phyloP scores from a whole-genome alignment of 2,797 vertebrate genomes.

The Argentina silus region DNA sequence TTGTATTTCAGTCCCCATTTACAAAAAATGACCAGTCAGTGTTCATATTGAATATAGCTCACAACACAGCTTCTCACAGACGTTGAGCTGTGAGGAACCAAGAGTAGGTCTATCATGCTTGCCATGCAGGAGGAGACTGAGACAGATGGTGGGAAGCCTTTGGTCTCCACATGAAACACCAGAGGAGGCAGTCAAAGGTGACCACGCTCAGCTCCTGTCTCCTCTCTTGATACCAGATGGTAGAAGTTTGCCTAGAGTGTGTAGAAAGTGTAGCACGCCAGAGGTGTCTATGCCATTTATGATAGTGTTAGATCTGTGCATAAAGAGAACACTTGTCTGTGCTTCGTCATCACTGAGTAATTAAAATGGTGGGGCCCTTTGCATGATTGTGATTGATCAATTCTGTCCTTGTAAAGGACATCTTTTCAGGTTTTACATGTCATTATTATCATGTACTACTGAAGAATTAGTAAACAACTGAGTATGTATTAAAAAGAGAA shows the following conservation, averaged over 20 bases:
- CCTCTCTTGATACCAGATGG: constrained; percentile 6
- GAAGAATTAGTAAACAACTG: no score
- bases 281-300: not conserved
- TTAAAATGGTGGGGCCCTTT: not conserved
- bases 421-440: no score
- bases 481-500: no score
- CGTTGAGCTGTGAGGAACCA: no score
- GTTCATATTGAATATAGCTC: no score
- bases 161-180: constrained; percentile 8
- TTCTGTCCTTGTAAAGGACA: no score
- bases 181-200: not conserved
- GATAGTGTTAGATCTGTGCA: not conserved
- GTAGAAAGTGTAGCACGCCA: not conserved
- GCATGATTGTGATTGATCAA: not conserved
- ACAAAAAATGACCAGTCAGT: no score
- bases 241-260: not conserved
- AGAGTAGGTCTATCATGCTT: not conserved
- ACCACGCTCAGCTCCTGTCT: not conserved
- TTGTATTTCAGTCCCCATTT: no score
- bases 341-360: not conserved
- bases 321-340: not conserved
- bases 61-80: no score
- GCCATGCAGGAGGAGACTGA: not conserved
- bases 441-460: not conserved
- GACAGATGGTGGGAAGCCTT: constrained; percentile 14